These are phyloP conservation scores for Heptranchias perlo DNA, from an alignment of 2,113 vertebrate genomes.

Conservation along the genomic window DNA sequence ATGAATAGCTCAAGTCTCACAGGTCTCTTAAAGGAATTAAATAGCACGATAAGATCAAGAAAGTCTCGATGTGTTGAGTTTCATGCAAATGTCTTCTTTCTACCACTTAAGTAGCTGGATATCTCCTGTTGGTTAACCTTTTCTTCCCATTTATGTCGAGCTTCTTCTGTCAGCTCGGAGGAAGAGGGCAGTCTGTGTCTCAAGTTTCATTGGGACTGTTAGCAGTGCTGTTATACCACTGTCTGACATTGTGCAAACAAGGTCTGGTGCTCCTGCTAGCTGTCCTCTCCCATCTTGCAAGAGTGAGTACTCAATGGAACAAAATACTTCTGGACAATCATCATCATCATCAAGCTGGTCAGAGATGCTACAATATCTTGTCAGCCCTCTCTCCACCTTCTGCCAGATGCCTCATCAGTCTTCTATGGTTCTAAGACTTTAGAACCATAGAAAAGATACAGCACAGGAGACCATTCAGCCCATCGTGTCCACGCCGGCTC, in stretches of 20 bases:
- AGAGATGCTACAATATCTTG: neutral
- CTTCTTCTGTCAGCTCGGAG: neutral
- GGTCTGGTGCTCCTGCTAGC: neutral
- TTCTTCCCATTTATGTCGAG: neutral
- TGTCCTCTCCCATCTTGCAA: neutral
- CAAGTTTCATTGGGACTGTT: neutral
- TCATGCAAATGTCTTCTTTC: slow-evolving; percentile 4
- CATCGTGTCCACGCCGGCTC: too few relatives aligned
- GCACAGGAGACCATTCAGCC: too few relatives aligned
- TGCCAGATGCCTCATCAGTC: too few relatives aligned
- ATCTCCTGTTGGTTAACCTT: neutral
- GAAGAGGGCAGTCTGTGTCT: neutral
- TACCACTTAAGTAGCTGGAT: neutral
- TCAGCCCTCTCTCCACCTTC: neutral
- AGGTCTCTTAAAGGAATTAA: slow-evolving; percentile 9
- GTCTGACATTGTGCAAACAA: neutral
- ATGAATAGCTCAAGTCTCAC: neutral
- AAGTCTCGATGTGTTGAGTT: neutral
- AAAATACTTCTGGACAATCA: neutral
- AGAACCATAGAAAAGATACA: too few relatives aligned
- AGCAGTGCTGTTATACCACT: neutral
- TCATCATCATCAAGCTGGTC: neutral
- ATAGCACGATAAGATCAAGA: neutral
- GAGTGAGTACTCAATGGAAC: neutral
- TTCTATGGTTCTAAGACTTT: too few relatives aligned